Conservation (phyloP, 2,888 invertebrate species). For the Parasteatoda lunata region DNA sequence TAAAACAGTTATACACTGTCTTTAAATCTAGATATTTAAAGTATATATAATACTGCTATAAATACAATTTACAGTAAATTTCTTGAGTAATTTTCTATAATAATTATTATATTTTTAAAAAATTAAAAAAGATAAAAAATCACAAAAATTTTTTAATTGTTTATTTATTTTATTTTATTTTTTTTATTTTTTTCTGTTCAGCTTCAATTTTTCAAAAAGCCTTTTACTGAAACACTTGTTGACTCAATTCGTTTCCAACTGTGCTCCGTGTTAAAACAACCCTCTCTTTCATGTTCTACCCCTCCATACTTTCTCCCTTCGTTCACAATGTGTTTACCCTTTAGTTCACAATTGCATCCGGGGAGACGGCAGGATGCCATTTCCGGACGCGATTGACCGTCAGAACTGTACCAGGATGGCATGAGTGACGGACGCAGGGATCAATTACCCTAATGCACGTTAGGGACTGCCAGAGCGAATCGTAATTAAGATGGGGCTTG, state of each 20-base stretch:
- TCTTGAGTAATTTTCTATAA: no score
- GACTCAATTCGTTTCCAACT: neutral
- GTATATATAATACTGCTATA: no score
- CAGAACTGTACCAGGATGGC: constrained; percentile 19
- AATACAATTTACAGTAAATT: no score
- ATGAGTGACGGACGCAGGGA: constrained; percentile 37
- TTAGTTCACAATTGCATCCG: constrained; percentile 6
- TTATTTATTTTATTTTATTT: neutral
- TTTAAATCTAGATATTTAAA: no score
- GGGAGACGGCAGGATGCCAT: constrained; percentile 28
- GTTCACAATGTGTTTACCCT: neutral
- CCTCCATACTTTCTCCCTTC: neutral
- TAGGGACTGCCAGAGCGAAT: constrained; percentile 13
- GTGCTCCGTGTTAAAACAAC: neutral
- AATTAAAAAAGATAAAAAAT: no score
- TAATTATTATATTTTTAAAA: no score
- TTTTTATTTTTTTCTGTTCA: neutral
- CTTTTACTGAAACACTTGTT: neutral
- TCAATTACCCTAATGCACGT: constrained; percentile 62
- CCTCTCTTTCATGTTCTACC: no score
- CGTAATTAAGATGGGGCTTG: constrained; percentile 40
- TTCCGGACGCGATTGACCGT: constrained; percentile 49
- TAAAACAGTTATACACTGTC: no score
- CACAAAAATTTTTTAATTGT: no score
- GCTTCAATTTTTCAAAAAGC: neutral